Evolutionary conservation across 2,888 invertebrate species (phyloP), one percentile per base, ranked within the genome.

Genomic region (Chalcosyrphus nemorum): DNA sequence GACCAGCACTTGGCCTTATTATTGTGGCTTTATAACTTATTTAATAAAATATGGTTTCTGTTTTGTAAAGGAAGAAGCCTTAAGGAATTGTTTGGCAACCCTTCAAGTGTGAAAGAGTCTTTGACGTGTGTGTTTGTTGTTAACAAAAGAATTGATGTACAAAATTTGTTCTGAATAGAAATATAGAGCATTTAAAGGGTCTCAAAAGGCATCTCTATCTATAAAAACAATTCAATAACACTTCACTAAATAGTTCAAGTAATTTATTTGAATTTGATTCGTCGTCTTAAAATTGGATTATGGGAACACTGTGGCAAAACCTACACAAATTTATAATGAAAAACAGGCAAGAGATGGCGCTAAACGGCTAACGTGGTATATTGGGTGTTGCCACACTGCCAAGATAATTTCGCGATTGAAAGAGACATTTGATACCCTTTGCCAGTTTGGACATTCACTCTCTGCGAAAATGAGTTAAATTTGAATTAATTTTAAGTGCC

Each of bases 1-100:
- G 52, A 52, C 27, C 15, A 3, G 29, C n/a, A 52, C 52, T 52
- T 52, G 15, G 29, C 52, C 52, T 29, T 52, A 29, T 29, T 52
- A n/a, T 29, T 15, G 7, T 45, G 2, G 4, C n/a, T 52, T 50
- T 52, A 15, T 29, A 29, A 15, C 13, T 27, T 29, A 27, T 52
- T 52, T 29, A 52, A 29, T 29, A 52, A 52, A 27, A 52, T 52
- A 52, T 52, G 13, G 11, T n/a, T 9, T 52, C 27, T 19, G 50
- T n/a, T 50, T 50, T n/a, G 50, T 24, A 6, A 50, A 13, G 24
- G 11, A 24, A 24, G 13, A 24, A 2, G 4, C 2, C 17, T 17
- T 19, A 45, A 43, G 17, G 7, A 2, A 17, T 15, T 15, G 2
- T 17, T 43, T 43, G 9, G 17, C 7, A 2, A 9, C 19, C 13